These are phyloP conservation scores for Galemys pyrenaicus DNA, from an alignment of 2,113 vertebrate species.

Conservation along the genomic window DNA sequence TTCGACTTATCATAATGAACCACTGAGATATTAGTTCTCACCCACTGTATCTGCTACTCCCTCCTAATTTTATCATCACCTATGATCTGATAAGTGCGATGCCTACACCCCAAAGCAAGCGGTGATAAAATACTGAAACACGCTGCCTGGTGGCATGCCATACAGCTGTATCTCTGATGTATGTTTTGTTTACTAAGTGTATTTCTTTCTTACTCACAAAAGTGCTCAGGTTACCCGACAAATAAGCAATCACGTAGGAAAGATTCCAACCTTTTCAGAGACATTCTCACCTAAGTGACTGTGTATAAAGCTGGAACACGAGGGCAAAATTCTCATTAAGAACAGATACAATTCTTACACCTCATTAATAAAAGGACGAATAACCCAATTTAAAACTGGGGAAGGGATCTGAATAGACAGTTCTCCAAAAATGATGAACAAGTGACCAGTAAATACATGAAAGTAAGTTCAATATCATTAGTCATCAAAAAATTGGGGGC, in stretches of 20 bases:
- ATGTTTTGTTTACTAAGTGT: background rate
- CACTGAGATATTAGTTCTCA: background rate
- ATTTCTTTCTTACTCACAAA: background rate
- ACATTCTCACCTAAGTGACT: background rate
- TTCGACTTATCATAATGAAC: background rate
- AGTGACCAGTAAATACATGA: background rate
- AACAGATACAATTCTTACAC: background rate
- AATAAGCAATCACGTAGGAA: background rate
- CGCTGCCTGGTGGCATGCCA: accelerated
- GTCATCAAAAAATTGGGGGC: background rate
- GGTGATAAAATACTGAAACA: too few relatives aligned
- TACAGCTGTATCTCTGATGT: background rate
- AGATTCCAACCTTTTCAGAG: background rate
- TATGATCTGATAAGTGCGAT: background rate
- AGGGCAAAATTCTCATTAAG: background rate
- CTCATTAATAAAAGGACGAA: background rate
- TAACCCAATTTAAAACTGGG: background rate
- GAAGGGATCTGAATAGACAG: background rate
- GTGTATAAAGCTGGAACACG: background rate
- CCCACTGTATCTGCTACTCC: background rate
- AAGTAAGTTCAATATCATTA: background rate
- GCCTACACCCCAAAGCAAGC: background rate
- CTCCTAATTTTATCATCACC: background rate
- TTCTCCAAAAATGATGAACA: background rate
- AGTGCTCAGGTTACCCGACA: background rate